Base-by-base conservation (phyloP, 30 jellyfish, hydroid and myxozoan genomes). In the Chironex yamaguchii region DNA sequence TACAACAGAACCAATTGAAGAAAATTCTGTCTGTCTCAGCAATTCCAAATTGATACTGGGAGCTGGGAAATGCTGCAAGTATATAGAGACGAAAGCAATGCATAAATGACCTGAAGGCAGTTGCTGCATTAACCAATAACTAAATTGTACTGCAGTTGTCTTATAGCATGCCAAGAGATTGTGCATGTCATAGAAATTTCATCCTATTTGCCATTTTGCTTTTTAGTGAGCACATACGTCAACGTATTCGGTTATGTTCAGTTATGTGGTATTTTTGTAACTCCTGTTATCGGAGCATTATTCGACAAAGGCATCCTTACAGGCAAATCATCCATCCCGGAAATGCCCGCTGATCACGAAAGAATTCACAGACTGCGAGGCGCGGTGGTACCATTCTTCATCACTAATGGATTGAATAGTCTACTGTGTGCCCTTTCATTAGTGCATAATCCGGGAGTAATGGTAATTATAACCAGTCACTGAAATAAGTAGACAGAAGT, bases 191-290 rank as follows among this genome's bases (percentile, higher is more conserved):
- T 6, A 42, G 17, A 42, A 6, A 42, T 17, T 42, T 9, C 58
- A 42, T 17, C 58, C 58, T 6, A 42, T 6, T 6, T 42, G 9
- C 17, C 13, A 6, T 25, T 50, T 2, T 34, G 1, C 21, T 50
- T 51, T 67, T 48, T 33, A 82, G 92, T 82, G 30, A 74, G 68
- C 67, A 3, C 48, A 58, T 67, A 82, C 76, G 49, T 62, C 25
- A 48, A 52, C 21, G 4, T 66, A 1, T 82, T 82, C 25, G 92
- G 92, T 1, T 82, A 82, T 62, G 11, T 29, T 2, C 92, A 82
- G 76, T 62, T 82, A 0, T 82, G 92, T 51, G 92, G 92, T 62
- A 67, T 82, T n/a, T 30, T 82, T 17, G 85, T 74, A 14, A 82
- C 84, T 23, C 92, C 92, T 3, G 34, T 82, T 4, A 72, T 67